Base-by-base conservation (phyloP, 30 jellyfish, hydroid and myxozoan genomes). In the Pseudorhiza aurosa region DNA sequence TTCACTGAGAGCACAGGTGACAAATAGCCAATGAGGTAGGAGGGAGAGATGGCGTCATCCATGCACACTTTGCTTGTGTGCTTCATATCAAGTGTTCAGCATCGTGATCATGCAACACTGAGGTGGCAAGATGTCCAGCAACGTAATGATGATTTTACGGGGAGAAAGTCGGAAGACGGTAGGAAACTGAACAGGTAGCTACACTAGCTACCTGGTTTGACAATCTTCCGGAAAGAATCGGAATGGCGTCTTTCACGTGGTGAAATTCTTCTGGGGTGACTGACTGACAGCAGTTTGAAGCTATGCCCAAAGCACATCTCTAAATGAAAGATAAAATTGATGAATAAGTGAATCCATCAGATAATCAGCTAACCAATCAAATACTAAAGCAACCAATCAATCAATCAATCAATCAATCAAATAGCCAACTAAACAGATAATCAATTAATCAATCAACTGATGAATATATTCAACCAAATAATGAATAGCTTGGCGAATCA, bases 281-380 rank as follows among this genome's bases (percentile, higher is more conserved):
- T 5, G 98, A 68, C 57, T 92, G 98, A 87, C 98, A 92, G 49
- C 98, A 92, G 64, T 92, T 92, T 39, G 98, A 94, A 9, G 98
- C 96, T 47, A 92, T 92, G 18, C 96, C 98, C 39, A 92, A 68
- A n/a, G 98, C 98, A 65, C 97, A 85, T 43, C 98, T 77, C 98
- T 92, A 40, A 19, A 32, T 42, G 36, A 28, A 59, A 45, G 64
- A 6, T 45, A 21, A 53, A 53, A n/a, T 15, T 19, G 36, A 15
- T 62, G 32, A 24, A 62, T 11, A 2, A 62, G 30, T 53, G 9
- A 53, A 19, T 21, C 35, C 4, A 47, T 12, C 50, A 39, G 4
- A 47, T 47, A 7, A 47, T 7, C 62, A 4, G 4, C 12, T 15
- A 47, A 47, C 67, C 5, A 53, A 1, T 53, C 36, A 53, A 15